Evolutionary conservation across 2,113 vertebrate genomes (phyloP), one percentile per base, ranked within the genome.

Genomic region (Atrichornis clamosus): DNA sequence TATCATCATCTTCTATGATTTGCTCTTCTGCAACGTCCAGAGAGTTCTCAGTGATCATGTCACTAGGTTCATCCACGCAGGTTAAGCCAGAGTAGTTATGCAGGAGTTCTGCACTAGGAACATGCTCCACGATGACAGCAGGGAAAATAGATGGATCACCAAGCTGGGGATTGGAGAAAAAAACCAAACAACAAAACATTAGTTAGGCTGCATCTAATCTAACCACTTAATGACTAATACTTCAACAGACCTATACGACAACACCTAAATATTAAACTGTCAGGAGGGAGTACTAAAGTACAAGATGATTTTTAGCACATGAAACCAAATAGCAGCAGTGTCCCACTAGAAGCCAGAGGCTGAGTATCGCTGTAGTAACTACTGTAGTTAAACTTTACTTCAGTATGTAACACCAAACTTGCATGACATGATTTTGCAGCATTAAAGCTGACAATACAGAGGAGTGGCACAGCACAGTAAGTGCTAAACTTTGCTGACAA

Each of bases 101-200:
- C 2, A 99, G 97, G 92, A 99, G 98, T 79, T 99, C 99, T 67
- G 98, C 97, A 19, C 98, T 98, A 67, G 99, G 99, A 91, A 99
- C 98, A 94, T 99, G 99, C 63, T 99, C 99, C 97, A 99, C 99
- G 20, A 99, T 99, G 78, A 99, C 99, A 3, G 99, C 98, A 33
- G 99, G 99, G 95, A 99, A 99, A 96, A 99, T 98, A 46, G 98
- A 98, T 49, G 98, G 98, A 88, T 98, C 97, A 37, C 97, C 98
- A 96, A 99, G 97, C 99, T 99, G 80, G 19, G 56, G 37, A 32
- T 7, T 27, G n/a, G 70, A 89, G 50, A 50, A 30, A 92, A 52
- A 59, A 49, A 49, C 17, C 16, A 82, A 80, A 39, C 14, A 75
- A 72, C 35, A 47, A 23, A 59, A 63, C 2, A 12, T 35, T 39